Evolutionary conservation across 2,888 invertebrate species (phyloP).

Genomic region (Hofmannophila pseudospretella): DNA sequence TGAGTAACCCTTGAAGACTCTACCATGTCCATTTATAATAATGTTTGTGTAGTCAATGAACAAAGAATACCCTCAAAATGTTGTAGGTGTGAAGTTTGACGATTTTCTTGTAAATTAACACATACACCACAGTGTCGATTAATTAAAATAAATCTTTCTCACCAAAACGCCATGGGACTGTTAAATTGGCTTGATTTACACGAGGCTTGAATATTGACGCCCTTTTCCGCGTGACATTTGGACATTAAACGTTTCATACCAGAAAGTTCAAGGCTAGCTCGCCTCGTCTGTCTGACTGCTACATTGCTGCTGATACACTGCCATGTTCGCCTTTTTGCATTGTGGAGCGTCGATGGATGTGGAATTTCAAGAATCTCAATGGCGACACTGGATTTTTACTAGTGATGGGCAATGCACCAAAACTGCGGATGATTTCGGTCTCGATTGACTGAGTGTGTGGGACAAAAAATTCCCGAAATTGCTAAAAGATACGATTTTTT

Average conservation of each 20-base stretch:
- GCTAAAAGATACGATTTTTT: too few species aligned
- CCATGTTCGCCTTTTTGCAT: slow-evolving; percentile 3
- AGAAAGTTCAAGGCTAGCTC: slow-evolving; percentile 19
- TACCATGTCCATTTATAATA: too few species aligned
- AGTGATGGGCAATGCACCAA: not conserved
- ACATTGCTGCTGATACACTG: slow-evolving; percentile 10
- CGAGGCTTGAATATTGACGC: slow-evolving; percentile 13
- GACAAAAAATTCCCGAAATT: too few species aligned
- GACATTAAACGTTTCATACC: slow-evolving; percentile 21
- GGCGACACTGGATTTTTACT: not conserved
- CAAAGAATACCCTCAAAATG: not conserved
- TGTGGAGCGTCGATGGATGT: slow-evolving; percentile 3
- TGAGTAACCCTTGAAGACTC: too few species aligned
- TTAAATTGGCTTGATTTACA: slow-evolving; percentile 6
- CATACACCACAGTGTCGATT: not conserved
- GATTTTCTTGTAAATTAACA: not conserved
- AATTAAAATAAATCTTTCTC: not conserved
- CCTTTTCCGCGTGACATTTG: slow-evolving; percentile 35
- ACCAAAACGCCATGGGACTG: not conserved
- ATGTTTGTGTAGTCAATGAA: slow-evolving; percentile 3
- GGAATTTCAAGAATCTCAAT: not conserved
- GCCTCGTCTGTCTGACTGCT: slow-evolving; percentile 18
- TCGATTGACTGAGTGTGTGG: too few species aligned
- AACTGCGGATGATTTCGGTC: too few species aligned
- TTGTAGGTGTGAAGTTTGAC: not conserved